Conservation (phyloP, 2,113 vertebrate genomes). For the Petrocephalus zakoni region DNA sequence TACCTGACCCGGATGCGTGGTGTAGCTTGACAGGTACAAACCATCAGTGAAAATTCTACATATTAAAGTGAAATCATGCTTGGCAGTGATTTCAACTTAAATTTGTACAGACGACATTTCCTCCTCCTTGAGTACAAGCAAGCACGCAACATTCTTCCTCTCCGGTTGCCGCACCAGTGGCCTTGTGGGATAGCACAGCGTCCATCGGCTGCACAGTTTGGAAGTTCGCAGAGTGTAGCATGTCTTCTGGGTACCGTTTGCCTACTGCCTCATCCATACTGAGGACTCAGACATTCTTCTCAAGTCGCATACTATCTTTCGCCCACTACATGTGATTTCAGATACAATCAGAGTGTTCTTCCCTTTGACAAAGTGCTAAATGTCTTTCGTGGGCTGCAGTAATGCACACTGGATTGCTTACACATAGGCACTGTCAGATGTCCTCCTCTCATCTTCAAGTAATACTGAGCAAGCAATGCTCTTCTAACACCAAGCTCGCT, state of each 20-base stretch:
- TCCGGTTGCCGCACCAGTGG: not conserved
- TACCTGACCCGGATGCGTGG: not conserved
- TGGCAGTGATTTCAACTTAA: not conserved
- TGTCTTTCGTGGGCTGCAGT: not conserved
- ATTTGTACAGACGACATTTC: not conserved
- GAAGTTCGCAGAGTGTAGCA: not conserved
- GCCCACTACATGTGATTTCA: not conserved
- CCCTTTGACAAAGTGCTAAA: not conserved
- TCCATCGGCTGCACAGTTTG: not conserved
- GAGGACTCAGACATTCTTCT: not conserved
- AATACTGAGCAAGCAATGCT: not conserved
- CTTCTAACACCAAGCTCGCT: not conserved
- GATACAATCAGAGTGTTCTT: not conserved
- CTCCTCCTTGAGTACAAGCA: not conserved
- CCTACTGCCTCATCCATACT: not conserved
- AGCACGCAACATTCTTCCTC: not conserved
- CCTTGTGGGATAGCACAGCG: not conserved
- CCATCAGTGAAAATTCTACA: not conserved
- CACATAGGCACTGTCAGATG: not conserved
- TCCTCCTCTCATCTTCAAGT: not conserved
- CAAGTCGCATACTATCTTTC: not conserved
- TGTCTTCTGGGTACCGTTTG: not conserved
- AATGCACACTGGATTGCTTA: not conserved
- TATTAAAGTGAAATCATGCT: not conserved
- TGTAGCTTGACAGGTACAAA: not conserved